Evolutionary conservation across 2,888 invertebrate species (phyloP), one percentile per base, ranked within the genome.

Genomic region (Plusia festucae): DNA sequence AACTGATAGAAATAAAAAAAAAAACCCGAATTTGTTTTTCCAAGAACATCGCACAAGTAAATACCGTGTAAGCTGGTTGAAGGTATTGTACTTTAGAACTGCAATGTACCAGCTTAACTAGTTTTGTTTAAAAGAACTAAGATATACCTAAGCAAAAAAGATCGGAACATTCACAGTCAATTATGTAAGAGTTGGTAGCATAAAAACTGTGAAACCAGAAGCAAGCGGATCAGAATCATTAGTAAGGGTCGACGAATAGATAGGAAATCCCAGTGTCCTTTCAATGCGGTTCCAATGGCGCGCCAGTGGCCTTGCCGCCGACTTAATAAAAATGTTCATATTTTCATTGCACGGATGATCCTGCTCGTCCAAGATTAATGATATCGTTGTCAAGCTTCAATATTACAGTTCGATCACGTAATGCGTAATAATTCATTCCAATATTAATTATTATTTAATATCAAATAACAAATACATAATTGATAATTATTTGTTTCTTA

Each of bases 341-440:
- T 20, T 49, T 32, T 60, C 24, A 9, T 18, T 49, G 11, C n/a
- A 27, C 46, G 73, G 60, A 73, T 70, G 60, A 53, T 70, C 70
- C 67, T 61, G 75, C 63, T 60, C 63, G 61, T 65, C 54, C 60
- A 69, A 78, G 78, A 78, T 78, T 78, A 78, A 78, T 78, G 78
- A 76, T 30, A 58, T 49, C 67, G 76, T 58, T 71, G 68, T 70
- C 76, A 74, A 70, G 79, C 71, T 81, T 70, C 57, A 62, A 73
- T 76, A 73, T 65, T 70, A 68, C 65, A 53, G 55, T 65, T 54
- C 18, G 53, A 72, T 75, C 78, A 78, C 73, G 78, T 78, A 46
- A 77, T 20, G 32, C 8, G 27, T 20, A 56, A 58, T 55, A 61
- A 60, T 58, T 32, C 63, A 64, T 73, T 27, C 60, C 62, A 62